Conservation (phyloP, 2,888 invertebrate genomes). For the Sphecodes monilicornis region DNA sequence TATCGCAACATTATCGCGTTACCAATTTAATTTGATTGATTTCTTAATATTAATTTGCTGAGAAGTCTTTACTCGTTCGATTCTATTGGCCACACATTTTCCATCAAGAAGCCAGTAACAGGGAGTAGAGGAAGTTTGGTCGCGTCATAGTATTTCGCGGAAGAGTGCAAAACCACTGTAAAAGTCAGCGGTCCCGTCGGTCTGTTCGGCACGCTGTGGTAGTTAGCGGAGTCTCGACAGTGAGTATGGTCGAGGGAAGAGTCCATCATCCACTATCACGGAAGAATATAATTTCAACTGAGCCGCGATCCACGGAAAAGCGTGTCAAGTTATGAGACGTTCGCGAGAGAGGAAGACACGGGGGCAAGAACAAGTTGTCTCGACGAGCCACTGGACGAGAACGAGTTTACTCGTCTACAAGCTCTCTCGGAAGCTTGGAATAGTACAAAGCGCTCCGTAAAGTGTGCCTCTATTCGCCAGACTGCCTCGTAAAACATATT, state of each 20-base stretch:
- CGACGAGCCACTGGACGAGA: conserved; percentile 18
- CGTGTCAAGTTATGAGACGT: conserved; percentile 10
- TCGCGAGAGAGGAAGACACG: not conserved
- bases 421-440: conserved; percentile 12
- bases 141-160: too few relatives aligned
- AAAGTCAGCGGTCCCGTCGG: not conserved
- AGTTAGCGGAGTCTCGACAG: not conserved
- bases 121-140: too few relatives aligned
- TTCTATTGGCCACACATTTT: too few relatives aligned
- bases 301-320: conserved; percentile 5
- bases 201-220: not conserved
- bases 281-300: conserved; percentile 1
- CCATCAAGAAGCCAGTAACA: too few relatives aligned
- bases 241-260: not conserved
- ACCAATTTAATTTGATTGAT: not conserved
- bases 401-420: conserved; percentile 18
- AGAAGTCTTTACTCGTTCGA: too few relatives aligned
- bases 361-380: conserved; percentile 22
- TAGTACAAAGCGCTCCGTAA: conserved; percentile 13
- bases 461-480: not conserved
- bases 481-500: not conserved
- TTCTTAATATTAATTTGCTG: not conserved
- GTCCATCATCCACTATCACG: not conserved
- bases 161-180: too few relatives aligned
- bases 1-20: too few relatives aligned